A percentile compares a stretch with the other conserved stretches of the same genome.
Evolutionary conservation across 2,797 vertebrate genomes (phyloP).

Genomic region (Ctenochaetus hawaiiensis): DNA sequence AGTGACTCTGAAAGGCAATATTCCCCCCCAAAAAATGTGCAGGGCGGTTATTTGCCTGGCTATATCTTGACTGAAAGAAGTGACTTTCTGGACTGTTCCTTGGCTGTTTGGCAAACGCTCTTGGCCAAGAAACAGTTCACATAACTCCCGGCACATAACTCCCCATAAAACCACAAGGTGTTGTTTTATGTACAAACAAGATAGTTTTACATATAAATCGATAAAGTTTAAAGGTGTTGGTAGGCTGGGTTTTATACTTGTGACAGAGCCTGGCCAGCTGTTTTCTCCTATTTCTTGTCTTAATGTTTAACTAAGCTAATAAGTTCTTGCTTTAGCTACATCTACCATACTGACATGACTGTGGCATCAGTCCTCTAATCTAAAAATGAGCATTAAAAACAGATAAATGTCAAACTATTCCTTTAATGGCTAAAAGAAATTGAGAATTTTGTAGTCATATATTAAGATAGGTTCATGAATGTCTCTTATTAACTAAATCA

Average conservation of each 20-base stretch:
- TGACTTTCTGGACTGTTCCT: background rate
- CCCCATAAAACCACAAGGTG: background rate
- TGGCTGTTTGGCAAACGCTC: no score
- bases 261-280: no score
- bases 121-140: background rate
- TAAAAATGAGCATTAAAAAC: background rate
- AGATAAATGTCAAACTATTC: background rate
- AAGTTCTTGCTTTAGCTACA: background rate
- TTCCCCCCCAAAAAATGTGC: background rate
- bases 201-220: no score
- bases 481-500: constrained; percentile 41
- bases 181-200: background rate
- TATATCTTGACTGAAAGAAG: background rate
- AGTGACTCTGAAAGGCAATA: background rate
- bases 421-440: constrained; percentile 1
- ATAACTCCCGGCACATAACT: background rate
- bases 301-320: background rate
- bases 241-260: no score
- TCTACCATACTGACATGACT: background rate
- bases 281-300: background rate
- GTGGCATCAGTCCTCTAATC: background rate
- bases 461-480: constrained; percentile 50
- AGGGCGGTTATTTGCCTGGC: background rate
- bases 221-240: background rate
- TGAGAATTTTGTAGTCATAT: constrained; percentile 5